Conservation (phyloP, 2,797 vertebrate species). For the Serranus cabrilla region DNA sequence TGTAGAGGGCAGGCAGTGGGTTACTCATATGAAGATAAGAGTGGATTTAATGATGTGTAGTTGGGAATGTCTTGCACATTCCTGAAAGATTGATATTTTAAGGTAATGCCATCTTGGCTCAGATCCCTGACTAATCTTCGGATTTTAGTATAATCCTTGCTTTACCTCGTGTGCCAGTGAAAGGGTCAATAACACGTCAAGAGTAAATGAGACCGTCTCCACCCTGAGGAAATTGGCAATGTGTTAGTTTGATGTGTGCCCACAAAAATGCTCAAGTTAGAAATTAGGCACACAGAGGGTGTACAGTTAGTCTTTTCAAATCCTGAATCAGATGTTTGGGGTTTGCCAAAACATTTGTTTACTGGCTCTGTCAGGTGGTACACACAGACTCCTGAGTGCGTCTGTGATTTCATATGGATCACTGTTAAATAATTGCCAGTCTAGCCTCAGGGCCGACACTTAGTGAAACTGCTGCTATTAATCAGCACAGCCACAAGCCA, state of each 20-base stretch:
- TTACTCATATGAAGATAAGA: constrained; percentile 48
- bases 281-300: neutral
- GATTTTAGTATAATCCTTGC: constrained; percentile 55
- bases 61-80: constrained; percentile 56
- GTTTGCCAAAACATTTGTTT: constrained; percentile 36
- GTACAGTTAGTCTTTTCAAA: constrained; percentile 12
- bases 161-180: constrained; percentile 38
- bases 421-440: constrained; percentile 39
- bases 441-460: constrained; percentile 29
- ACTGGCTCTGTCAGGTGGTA: constrained; percentile 34
- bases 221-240: constrained; percentile 34
- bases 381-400: constrained; percentile 23
- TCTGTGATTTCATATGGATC: constrained; percentile 40
- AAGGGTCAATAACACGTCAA: constrained; percentile 42
- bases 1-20: constrained; percentile 37
- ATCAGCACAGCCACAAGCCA: constrained; percentile 45
- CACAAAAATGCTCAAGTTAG: constrained; percentile 17
- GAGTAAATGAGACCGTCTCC: constrained; percentile 46
- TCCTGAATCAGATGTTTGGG: constrained; percentile 33
- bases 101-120: constrained; percentile 54
- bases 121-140: constrained; percentile 59
- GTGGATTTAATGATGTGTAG: constrained; percentile 52
- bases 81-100: constrained; percentile 60
- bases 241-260: constrained; percentile 41
- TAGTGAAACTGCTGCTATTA: constrained; percentile 49